A percentile compares a stretch with the other conserved stretches of the same genome.
phyloP scores from a whole-genome alignment of 2,797 vertebrate species.

The Lutjanus argentimaculatus region DNA sequence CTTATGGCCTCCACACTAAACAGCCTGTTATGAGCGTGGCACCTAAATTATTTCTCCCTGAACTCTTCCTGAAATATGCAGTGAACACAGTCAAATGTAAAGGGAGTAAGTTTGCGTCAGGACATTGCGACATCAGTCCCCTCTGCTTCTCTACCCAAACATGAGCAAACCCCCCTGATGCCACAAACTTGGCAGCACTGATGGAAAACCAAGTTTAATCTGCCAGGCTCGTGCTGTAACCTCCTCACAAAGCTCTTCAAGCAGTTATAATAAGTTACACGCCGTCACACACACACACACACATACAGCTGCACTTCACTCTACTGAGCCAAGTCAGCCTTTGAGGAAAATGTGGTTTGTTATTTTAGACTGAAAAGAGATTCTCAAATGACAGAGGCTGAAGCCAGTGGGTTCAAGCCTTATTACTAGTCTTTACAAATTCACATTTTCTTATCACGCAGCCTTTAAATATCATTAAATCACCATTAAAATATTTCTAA shows the following conservation, averaged over 20 bases:
- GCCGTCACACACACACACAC: not conserved
- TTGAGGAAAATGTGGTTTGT: constrained; percentile 57
- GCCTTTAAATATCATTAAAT: not conserved
- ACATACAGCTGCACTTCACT: constrained; percentile 11
- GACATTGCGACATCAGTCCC: not conserved
- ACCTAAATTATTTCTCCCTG: not conserved
- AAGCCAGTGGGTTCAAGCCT: not conserved
- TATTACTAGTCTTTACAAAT: constrained; percentile 14
- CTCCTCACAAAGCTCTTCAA: constrained; percentile 17
- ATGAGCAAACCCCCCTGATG: constrained; percentile 21
- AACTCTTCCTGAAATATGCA: not conserved
- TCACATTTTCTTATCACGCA: not conserved
- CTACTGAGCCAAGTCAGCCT: constrained; percentile 18
- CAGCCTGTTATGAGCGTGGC: no score
- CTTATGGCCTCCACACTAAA: no score
- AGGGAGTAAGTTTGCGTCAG: not conserved
- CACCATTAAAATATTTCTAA: not conserved
- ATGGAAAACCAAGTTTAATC: constrained; percentile 35
- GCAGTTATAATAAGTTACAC: constrained; percentile 26
- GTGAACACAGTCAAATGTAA: not conserved
- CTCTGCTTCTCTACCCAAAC: not conserved
- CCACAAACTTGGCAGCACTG: constrained; percentile 48
- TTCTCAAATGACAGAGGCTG: constrained; percentile 25
- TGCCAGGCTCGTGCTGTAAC: not conserved
- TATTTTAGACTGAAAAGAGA: constrained; percentile 37